These are phyloP conservation scores for Laodelphax striatellus DNA, from an alignment of 1,140 invertebrate genomes.

Conservation along the genomic window DNA sequence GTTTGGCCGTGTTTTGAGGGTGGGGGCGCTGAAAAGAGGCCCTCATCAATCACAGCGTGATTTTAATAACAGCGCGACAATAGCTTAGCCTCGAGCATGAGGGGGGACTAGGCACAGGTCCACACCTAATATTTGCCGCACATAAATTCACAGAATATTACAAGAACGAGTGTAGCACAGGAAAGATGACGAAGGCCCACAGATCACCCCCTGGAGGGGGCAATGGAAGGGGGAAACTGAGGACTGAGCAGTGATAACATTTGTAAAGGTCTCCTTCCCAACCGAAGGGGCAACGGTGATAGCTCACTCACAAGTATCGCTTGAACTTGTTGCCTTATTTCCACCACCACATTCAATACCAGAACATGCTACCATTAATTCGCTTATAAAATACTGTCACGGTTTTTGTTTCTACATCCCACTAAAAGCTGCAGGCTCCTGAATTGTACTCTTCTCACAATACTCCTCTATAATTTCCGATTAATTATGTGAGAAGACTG, in stretches of 20 bases:
- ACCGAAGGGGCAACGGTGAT: slow-evolving; percentile 15
- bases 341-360: no score
- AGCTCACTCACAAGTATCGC: slow-evolving; percentile 1
- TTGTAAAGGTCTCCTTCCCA: slow-evolving; percentile 22
- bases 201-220: slow-evolving; percentile 1
- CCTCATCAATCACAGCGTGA: slow-evolving; percentile 22
- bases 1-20: no score
- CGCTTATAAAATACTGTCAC: no score
- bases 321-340: no score
- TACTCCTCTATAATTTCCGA: no score
- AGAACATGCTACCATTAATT: no score
- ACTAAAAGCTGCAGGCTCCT: no score
- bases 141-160: slow-evolving; percentile 25
- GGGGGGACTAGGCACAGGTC: neutral
- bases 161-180: slow-evolving; percentile 20
- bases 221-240: slow-evolving; percentile 19
- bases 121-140: slow-evolving; percentile 23
- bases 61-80: slow-evolving; percentile 22
- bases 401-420: no score
- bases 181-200: slow-evolving; percentile 16
- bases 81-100: slow-evolving; percentile 6
- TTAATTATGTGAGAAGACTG: no score
- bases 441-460: no score
- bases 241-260: slow-evolving; percentile 28
- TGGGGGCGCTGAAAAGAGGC: neutral